These are phyloP conservation scores for Trichopria drosophilae DNA, from an alignment of 2,888 invertebrate species.

Conservation along the genomic window DNA sequence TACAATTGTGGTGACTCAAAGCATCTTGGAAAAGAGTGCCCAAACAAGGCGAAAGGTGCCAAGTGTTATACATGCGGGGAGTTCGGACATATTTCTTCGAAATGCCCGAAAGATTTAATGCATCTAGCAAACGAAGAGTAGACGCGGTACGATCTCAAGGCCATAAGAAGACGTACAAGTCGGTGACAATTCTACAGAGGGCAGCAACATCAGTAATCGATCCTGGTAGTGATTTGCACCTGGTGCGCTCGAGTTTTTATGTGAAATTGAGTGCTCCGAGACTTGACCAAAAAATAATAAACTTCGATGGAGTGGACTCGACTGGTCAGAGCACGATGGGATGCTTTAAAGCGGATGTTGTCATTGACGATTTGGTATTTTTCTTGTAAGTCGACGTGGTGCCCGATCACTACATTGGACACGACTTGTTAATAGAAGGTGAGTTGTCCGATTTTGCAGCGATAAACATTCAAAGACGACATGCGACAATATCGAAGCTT, in stretches of 20 bases:
- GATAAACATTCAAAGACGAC: slow-evolving; percentile 12
- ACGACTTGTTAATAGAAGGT: slow-evolving; percentile 27
- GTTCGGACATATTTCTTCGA: slow-evolving; percentile 30
- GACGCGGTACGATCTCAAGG: slow-evolving; percentile 2
- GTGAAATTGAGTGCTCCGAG: slow-evolving; percentile 20
- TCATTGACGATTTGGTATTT: slow-evolving; percentile 20
- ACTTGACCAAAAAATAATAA: not conserved
- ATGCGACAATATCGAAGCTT: slow-evolving; percentile 9
- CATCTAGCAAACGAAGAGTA: not conserved
- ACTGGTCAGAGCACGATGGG: slow-evolving; percentile 18
- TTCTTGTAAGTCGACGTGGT: slow-evolving; percentile 25
- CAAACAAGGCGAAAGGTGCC: slow-evolving; percentile 23
- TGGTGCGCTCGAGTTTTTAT: slow-evolving; percentile 17
- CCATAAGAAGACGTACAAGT: slow-evolving; percentile 29
- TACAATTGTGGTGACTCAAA: slow-evolving; percentile 5
- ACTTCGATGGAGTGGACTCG: slow-evolving; percentile 17
- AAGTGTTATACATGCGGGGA: slow-evolving; percentile 30
- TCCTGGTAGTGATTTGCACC: too few species aligned
- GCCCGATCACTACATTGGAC: slow-evolving; percentile 20
- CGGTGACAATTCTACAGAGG: slow-evolving; percentile 13
- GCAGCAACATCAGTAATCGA: slow-evolving; percentile 14
- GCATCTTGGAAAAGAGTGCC: slow-evolving; percentile 23
- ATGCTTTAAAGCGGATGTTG: slow-evolving; percentile 11
- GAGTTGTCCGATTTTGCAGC: slow-evolving; percentile 26
- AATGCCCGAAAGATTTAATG: not conserved